phyloP scores from a whole-genome alignment of 2,113 vertebrate genomes.

The Nymphicus hollandicus region DNA sequence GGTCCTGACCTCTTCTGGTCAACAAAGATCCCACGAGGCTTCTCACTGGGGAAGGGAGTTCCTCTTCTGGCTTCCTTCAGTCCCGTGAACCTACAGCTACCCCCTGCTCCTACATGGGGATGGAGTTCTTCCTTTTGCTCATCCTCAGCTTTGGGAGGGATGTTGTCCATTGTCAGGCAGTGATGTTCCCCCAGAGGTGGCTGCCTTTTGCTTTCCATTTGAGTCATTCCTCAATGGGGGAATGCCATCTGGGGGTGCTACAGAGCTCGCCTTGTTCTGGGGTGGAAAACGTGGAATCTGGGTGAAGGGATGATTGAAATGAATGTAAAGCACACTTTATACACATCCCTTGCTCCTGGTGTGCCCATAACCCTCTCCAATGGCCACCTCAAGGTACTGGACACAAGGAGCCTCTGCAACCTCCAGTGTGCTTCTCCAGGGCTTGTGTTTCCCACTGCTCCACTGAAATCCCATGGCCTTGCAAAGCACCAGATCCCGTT shows the following conservation, averaged over 20 bases:
- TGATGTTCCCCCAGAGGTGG: not conserved
- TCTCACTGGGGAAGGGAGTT: not conserved
- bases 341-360: not conserved
- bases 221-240: not conserved
- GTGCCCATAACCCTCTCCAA: not conserved
- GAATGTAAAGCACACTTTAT: not conserved
- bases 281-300: not conserved
- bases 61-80: not conserved
- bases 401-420: not conserved
- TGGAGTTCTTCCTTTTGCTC: not conserved
- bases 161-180: not conserved
- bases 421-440: not conserved
- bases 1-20: not conserved
- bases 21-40: not conserved
- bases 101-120: fast-evolving
- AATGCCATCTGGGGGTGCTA: not conserved
- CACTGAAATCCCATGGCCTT: not conserved
- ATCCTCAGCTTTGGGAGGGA: not conserved
- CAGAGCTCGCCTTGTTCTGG: not conserved
- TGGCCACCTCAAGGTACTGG: not conserved
- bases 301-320: not conserved
- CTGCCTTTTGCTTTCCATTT: not conserved
- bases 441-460: not conserved
- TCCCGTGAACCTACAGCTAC: not conserved
- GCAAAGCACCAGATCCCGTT: not conserved